Conservation (phyloP, 2,113 vertebrate genomes). For the Eclectus roratus region DNA sequence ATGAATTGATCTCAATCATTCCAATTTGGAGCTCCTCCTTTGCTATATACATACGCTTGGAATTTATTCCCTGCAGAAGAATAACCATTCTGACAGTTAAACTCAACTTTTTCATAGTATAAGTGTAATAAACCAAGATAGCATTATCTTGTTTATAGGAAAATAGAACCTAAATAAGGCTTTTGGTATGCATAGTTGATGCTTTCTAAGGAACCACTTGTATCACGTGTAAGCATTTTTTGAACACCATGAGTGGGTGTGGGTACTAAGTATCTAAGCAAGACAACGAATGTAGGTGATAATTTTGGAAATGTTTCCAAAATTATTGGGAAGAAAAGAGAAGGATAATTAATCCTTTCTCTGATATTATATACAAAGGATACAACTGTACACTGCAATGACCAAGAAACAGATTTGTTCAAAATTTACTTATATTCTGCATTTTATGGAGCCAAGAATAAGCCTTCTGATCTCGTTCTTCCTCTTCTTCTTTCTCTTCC, state of each 20-base stretch:
- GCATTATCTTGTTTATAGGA: background rate
- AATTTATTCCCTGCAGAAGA: background rate
- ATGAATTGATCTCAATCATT: background rate
- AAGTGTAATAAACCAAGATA: background rate
- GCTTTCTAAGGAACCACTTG: background rate
- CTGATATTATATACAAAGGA: background rate
- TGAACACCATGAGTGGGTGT: background rate
- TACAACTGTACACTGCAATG: background rate
- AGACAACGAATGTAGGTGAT: background rate
- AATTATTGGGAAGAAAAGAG: background rate
- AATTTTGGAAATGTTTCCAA: background rate
- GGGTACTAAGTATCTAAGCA: background rate
- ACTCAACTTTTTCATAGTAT: background rate
- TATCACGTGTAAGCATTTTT: background rate
- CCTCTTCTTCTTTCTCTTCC: background rate
- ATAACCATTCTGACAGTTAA: background rate
- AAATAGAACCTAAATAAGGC: background rate
- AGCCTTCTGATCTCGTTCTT: background rate
- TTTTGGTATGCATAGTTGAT: background rate
- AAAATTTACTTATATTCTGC: background rate
- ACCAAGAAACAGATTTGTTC: background rate
- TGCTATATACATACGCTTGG: background rate
- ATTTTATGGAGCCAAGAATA: background rate
- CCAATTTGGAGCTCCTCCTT: background rate
- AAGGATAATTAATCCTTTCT: background rate